phyloP scores from a whole-genome alignment of 2,888 invertebrate genomes.

The Melinaea marsaeus region DNA sequence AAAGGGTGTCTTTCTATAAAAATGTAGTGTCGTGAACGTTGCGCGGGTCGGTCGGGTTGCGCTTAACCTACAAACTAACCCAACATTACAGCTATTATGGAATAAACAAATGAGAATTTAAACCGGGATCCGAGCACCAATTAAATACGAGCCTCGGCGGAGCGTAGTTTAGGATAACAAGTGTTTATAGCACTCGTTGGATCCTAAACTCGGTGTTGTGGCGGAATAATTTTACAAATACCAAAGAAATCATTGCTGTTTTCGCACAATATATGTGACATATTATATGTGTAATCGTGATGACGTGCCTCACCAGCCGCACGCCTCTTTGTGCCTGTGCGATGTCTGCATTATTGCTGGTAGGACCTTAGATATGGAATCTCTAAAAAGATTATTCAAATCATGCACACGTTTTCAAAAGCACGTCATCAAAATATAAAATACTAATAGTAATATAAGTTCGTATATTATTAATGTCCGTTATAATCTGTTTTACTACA shows the following conservation, averaged over 20 bases:
- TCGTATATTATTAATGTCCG: not conserved
- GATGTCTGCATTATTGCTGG: too few species aligned
- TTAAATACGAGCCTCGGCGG: conserved; percentile 23
- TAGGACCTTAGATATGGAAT: too few species aligned
- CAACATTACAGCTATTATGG: conserved; percentile 1
- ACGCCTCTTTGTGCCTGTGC: too few species aligned
- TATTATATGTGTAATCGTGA: not conserved
- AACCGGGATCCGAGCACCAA: conserved; percentile 16
- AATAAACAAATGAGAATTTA: conserved; percentile 4
- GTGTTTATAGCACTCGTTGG: conserved; percentile 23
- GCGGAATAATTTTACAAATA: not conserved
- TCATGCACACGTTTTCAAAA: too few species aligned
- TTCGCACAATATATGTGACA: not conserved
- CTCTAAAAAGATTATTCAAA: too few species aligned
- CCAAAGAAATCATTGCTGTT: not conserved
- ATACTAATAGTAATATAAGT: not conserved
- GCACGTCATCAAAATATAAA: too few species aligned
- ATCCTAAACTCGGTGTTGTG: conserved; percentile 3
- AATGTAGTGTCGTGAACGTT: not conserved
- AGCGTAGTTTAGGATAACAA: conserved; percentile 28
- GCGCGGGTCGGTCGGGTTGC: not conserved
- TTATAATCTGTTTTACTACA: not conserved
- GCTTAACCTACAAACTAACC: not conserved
- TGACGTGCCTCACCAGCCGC: too few species aligned
- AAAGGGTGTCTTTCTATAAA: too few species aligned